These are phyloP conservation scores for Vulpes lagopus DNA, from an alignment of 2,113 vertebrate genomes.

Conservation along the genomic window DNA sequence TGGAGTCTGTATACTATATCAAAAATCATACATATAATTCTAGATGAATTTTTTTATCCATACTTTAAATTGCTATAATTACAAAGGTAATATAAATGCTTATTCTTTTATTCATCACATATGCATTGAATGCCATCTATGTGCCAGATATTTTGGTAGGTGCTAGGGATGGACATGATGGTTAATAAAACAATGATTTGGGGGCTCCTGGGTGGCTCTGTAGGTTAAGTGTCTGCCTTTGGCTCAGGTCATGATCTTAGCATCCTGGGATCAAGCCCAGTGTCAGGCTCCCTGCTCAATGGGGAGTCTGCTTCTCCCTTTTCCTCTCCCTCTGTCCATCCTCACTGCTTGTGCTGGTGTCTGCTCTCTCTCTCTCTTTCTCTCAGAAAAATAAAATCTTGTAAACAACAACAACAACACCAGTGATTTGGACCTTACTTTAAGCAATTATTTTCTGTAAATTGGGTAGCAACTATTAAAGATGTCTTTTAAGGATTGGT, in stretches of 20 bases:
- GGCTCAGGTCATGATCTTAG: background rate
- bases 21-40: background rate
- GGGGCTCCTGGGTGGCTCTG: background rate
- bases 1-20: background rate
- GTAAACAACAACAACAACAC: background rate
- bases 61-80: background rate
- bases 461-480: background rate
- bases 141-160: background rate
- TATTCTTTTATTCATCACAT: background rate
- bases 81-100: background rate
- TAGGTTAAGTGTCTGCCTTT: background rate
- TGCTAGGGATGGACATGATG: background rate
- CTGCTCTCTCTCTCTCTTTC: background rate
- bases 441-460: constrained; percentile 42
- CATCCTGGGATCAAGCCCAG: background rate
- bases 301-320: background rate
- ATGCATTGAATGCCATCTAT: background rate
- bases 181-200: background rate
- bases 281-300: background rate
- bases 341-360: background rate
- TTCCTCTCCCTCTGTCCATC: background rate
- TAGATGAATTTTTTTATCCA: background rate
- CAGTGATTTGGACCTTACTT: background rate
- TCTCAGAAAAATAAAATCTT: background rate
- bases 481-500: constrained; percentile 31